Conservation (phyloP, 2,113 vertebrate genomes). For the Redunca redunca region DNA sequence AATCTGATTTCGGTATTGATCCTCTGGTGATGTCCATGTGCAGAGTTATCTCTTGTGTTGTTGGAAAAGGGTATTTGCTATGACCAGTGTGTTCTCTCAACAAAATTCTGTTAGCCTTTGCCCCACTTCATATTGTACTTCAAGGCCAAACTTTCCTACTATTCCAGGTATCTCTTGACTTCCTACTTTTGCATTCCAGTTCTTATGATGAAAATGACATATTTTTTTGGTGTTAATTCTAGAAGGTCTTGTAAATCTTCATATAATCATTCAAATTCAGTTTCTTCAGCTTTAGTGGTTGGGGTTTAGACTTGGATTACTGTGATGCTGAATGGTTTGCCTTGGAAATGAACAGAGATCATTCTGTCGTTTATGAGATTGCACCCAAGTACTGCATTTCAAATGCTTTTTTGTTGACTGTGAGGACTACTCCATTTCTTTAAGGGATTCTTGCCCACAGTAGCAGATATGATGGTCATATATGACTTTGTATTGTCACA, state of each 20-base stretch:
- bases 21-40: not conserved
- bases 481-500: not conserved
- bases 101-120: not conserved
- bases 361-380: accelerated
- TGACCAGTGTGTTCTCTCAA: not conserved
- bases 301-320: not conserved
- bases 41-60: not conserved
- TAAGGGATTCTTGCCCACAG: not conserved
- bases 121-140: not conserved
- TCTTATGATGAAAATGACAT: not conserved
- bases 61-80: not conserved
- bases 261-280: not conserved
- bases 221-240: not conserved
- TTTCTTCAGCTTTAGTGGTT: not conserved
- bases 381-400: not conserved
- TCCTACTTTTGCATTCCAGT: not conserved
- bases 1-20: not conserved
- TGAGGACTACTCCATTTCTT: not conserved
- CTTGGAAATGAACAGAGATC: not conserved
- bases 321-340: not conserved
- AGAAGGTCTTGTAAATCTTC: not conserved
- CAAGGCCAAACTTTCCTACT: not conserved
- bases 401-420: not conserved
- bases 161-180: not conserved
- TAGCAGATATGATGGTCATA: not conserved